Base-by-base conservation (phyloP, 1,140 invertebrate species). In the Zaprionus ornatus region DNA sequence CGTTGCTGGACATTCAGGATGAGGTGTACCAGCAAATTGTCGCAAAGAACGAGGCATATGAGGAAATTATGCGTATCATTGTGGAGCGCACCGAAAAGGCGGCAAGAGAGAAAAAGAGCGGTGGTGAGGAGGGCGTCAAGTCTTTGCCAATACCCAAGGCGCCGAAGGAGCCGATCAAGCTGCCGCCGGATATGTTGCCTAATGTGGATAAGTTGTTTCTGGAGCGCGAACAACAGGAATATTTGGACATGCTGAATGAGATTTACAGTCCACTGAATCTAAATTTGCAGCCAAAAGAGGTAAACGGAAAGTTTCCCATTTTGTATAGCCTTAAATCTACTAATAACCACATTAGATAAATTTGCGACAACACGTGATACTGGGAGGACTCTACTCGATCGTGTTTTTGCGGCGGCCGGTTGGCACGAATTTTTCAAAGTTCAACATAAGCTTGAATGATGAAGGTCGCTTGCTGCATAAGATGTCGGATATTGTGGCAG, bases 351-450 rank as follows among this genome's bases (percentile, higher is more conserved):
- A 0, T 7, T 42, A 92, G 91, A 80, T 92, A 1, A 92, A 92
- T 77, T 50, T 92, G 1, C 71, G 88, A 23, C 48, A 92, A 35
- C 60, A 59, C 48, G 72, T 92, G 0, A 66, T 92, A 5, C 50
- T 92, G 13, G 91, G 91, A 21, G 91, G 91, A 1, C 48, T 91
- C 0, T 92, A 87, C 59, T 71, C 79, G 15, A 45, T 92, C 0
- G 52, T 80, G 48, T 77, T 80, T 50, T 71, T 92, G 7, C 75
- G 66, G 9, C 79, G 79, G 4, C 79, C 86, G 6, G 4, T 19
- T 0, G 74, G 82, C 56, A 74, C 64, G 1, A 62, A 86, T 9
- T 92, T 76, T 15, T 23, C 79, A 12, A 77, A 59, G 32, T 91
- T 91, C 32, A 91, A 86, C 50, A 68, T 90, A 1, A 63, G 80